A percentile compares a stretch with the other conserved stretches of the same genome.
Conservation (phyloP, 1,140 invertebrate genomes). For the Micrasema minimum region DNA sequence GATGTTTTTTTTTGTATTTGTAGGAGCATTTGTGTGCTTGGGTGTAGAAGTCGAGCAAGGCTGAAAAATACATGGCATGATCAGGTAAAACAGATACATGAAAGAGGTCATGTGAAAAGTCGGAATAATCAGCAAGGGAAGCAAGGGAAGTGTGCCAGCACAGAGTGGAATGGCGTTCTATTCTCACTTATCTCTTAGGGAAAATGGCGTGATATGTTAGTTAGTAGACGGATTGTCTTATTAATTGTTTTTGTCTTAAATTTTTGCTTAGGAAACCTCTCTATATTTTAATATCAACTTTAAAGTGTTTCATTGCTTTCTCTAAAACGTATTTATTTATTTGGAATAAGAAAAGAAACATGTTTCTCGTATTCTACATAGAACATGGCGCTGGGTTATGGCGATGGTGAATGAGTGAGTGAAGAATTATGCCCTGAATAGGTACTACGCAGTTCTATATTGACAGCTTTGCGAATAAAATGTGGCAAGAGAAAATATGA, state of each 20-base stretch:
- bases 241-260: not conserved
- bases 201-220: no score
- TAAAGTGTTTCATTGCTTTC: not conserved
- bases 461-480: conserved; percentile 28
- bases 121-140: no score
- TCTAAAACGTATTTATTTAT: not conserved
- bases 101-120: no score
- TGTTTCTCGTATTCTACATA: not conserved
- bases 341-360: not conserved
- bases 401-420: conserved; percentile 30
- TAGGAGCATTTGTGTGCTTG: no score
- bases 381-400: no score
- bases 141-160: no score
- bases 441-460: conserved; percentile 22
- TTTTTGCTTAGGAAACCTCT: not conserved
- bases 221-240: not conserved
- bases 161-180: no score
- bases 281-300: not conserved
- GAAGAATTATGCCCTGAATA: conserved; percentile 30
- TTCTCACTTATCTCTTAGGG: no score
- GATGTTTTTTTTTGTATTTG: no score
- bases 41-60: no score
- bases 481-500: conserved; percentile 17
- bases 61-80: no score
- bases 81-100: no score